Percentiles rank a stretch among this genome's conserved stretches.
Evolutionary conservation across 1,140 invertebrate genomes (phyloP).

Genomic region (Camponotus vicinus): DNA sequence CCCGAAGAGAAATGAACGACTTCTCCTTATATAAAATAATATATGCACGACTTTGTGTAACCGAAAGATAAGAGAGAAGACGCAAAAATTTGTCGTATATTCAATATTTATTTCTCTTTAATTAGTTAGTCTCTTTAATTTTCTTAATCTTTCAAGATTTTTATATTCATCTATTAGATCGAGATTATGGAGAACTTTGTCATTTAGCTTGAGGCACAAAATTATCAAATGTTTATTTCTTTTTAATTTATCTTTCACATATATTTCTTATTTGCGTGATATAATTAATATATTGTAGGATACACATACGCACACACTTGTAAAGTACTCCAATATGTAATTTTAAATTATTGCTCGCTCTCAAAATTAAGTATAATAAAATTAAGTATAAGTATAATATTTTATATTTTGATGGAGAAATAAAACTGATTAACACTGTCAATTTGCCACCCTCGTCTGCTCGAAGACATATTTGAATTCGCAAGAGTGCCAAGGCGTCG

Average conservation of each 20-base stretch:
- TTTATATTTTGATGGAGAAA: background rate
- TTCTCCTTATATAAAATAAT: slow-evolving; percentile 20
- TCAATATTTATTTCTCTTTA: background rate
- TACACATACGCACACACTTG: background rate
- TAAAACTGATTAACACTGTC: background rate
- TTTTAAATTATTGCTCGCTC: background rate
- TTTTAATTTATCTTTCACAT: background rate
- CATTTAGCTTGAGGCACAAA: background rate
- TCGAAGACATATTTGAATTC: slow-evolving; percentile 19
- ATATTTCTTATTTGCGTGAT: background rate
- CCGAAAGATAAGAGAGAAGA: background rate
- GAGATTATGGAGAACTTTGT: background rate
- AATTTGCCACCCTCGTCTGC: background rate
- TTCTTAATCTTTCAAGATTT: background rate
- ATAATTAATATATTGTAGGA: background rate
- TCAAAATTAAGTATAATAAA: background rate
- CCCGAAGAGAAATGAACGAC: slow-evolving; percentile 38
- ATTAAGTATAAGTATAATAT: background rate
- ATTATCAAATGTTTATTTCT: background rate
- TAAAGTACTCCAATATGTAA: background rate
- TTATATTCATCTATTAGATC: background rate
- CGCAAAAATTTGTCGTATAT: background rate
- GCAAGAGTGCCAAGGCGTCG: slow-evolving; percentile 1
- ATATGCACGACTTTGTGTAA: background rate
- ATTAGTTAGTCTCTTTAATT: background rate